Percentiles rank a stretch among this genome's conserved stretches.
phyloP scores from a whole-genome alignment of 2,113 vertebrate species.

The Rhombomys opimus region DNA sequence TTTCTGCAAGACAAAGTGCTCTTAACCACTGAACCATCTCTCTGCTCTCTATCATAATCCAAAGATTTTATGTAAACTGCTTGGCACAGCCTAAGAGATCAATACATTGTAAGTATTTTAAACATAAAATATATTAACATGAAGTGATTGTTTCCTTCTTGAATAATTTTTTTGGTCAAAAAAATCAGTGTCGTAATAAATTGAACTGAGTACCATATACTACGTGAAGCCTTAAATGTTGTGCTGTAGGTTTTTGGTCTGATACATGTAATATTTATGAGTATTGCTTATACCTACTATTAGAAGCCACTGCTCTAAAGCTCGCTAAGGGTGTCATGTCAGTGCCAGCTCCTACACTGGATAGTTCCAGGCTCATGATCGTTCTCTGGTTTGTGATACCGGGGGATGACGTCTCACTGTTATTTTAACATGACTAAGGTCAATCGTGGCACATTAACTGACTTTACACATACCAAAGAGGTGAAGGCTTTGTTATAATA shows the following conservation, averaged over 20 bases:
- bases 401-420: neutral
- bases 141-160: neutral
- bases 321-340: neutral
- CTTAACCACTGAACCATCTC: neutral
- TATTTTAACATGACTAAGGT: neutral
- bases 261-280: neutral
- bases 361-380: neutral
- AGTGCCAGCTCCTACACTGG: neutral
- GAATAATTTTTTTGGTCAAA: constrained; percentile 16
- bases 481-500: neutral
- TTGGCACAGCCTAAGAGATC: constrained; percentile 3
- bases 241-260: neutral
- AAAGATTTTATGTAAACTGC: constrained; percentile 4
- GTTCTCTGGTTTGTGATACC: neutral
- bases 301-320: neutral
- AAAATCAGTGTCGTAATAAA: constrained; percentile 12
- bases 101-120: constrained; percentile 16
- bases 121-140: neutral
- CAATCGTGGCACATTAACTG: neutral
- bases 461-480: constrained; percentile 35
- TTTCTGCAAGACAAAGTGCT: neutral
- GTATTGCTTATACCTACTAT: neutral
- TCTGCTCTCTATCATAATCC: neutral
- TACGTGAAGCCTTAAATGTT: neutral
- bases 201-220: neutral